A percentile compares a stretch with the other conserved stretches of the same genome.
phyloP scores from a whole-genome alignment of 2,797 vertebrate species.

The Discoglossus pictus region DNA sequence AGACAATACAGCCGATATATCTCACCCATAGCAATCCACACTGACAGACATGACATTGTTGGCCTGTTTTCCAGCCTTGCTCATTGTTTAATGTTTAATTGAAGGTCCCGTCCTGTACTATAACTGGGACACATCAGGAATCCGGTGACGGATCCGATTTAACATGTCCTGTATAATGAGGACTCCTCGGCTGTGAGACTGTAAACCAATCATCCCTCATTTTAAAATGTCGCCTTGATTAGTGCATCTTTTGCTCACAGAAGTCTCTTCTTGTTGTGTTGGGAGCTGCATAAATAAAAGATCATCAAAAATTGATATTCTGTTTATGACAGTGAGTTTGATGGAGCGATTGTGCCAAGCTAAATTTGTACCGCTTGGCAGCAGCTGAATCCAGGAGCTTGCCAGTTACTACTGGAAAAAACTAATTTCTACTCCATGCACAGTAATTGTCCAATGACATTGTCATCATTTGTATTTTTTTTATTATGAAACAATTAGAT shows the following conservation, averaged over 20 bases:
- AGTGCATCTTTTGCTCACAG: conserved; percentile 3
- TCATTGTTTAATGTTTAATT: conserved; percentile 26
- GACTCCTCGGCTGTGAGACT: not conserved
- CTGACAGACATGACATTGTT: conserved; percentile 19
- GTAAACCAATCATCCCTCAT: conserved; percentile 12
- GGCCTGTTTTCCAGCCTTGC: not conserved
- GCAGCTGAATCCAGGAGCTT: not conserved
- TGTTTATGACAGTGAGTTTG: conserved; percentile 21
- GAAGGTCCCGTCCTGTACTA: conserved; percentile 14
- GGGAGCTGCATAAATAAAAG: conserved; percentile 17
- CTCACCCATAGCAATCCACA: not conserved
- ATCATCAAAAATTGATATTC: conserved; percentile 38
- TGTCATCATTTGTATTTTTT: too few species aligned
- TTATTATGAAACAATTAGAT: too few species aligned
- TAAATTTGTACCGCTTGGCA: conserved; percentile 14
- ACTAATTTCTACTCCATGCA: too few species aligned
- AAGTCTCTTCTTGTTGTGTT: conserved; percentile 7
- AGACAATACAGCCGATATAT: conserved; percentile 6
- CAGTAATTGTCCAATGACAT: too few species aligned
- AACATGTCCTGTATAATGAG: conserved; percentile 1
- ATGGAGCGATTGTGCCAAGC: conserved; percentile 12
- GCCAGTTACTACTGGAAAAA: too few species aligned
- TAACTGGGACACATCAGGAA: conserved; percentile 16
- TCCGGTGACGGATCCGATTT: conserved; percentile 8
- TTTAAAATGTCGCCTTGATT: conserved; percentile 14